Evolutionary conservation across 1,140 invertebrate genomes (phyloP).

Genomic region (Trichomalopsis sarcophagae): DNA sequence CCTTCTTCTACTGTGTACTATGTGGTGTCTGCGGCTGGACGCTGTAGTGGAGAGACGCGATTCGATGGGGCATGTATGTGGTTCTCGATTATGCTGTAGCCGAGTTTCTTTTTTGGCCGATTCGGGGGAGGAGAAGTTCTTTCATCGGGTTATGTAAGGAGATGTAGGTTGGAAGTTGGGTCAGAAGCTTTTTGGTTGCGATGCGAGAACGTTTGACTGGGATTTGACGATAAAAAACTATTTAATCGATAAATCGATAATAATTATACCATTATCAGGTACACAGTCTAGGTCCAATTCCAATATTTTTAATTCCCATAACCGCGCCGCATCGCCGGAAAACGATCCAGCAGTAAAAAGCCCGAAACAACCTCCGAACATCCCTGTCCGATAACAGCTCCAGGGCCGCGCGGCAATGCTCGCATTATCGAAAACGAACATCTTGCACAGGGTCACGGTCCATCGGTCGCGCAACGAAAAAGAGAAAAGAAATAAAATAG

Average conservation of each 20-base stretch:
- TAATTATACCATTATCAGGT: too few relatives aligned
- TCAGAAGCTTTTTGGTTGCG: too few relatives aligned
- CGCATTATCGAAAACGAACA: constrained; percentile 32
- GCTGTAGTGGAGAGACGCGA: not conserved
- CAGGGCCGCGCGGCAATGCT: not conserved
- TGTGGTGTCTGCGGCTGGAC: not conserved
- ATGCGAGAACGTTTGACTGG: too few relatives aligned
- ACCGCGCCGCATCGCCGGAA: not conserved
- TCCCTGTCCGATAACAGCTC: not conserved
- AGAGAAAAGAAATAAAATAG: constrained; percentile 44
- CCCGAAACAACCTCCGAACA: not conserved
- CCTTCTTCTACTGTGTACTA: not conserved
- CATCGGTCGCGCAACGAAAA: not conserved
- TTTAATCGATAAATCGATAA: too few relatives aligned
- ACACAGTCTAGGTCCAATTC: too few relatives aligned
- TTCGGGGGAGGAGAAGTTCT: too few relatives aligned
- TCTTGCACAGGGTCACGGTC: constrained; percentile 8
- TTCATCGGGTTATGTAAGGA: too few relatives aligned
- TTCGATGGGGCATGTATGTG: not conserved
- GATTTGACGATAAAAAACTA: too few relatives aligned
- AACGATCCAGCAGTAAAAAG: not conserved
- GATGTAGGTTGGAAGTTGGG: too few relatives aligned
- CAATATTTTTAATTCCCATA: not conserved
- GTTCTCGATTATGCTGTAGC: not conserved
- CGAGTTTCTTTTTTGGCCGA: not conserved